phyloP scores from a whole-genome alignment of 2,797 vertebrate genomes.

The Poecilia picta region DNA sequence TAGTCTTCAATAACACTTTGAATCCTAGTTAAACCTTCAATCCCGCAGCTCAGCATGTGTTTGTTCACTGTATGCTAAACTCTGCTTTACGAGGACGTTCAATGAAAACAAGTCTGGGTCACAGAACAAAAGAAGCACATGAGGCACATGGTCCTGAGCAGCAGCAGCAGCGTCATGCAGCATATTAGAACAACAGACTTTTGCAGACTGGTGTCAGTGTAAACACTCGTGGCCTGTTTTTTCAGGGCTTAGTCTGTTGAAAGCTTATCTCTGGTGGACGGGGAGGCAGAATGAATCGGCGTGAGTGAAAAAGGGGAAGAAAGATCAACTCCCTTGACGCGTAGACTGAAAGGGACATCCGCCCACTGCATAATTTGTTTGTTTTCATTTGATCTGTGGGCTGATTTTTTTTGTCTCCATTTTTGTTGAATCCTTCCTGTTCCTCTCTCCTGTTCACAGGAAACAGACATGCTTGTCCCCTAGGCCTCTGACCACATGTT shows the following conservation, averaged over 20 bases:
- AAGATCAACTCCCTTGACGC: constrained; percentile 56
- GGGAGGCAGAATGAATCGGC: constrained; percentile 4
- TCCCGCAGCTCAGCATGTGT: not conserved
- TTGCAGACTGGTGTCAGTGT: constrained; percentile 62
- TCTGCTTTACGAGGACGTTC: not conserved
- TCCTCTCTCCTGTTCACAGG: constrained; percentile 52
- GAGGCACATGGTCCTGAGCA: constrained; percentile 6
- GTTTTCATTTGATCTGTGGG: constrained; percentile 70
- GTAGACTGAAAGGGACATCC: constrained; percentile 64
- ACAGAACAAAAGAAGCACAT: not conserved
- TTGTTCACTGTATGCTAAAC: not conserved
- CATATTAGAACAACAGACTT: constrained; percentile 68
- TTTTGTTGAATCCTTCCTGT: constrained; percentile 49
- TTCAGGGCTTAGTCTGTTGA: constrained; percentile 64
- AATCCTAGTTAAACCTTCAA: not conserved
- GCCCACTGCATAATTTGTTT: constrained; percentile 64
- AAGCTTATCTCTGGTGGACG: constrained; percentile 64
- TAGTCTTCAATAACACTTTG: not conserved
- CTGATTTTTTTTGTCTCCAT: constrained; percentile 46
- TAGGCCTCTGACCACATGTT: constrained; percentile 47
- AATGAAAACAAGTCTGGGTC: not conserved
- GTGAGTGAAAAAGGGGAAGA: constrained; percentile 28
- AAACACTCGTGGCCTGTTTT: constrained; percentile 63
- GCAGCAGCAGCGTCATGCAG: constrained; percentile 5
- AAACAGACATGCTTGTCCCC: constrained; percentile 50